Evolutionary conservation across 2,113 vertebrate genomes (phyloP).

Genomic region (Sarotherodon lohbergeri): DNA sequence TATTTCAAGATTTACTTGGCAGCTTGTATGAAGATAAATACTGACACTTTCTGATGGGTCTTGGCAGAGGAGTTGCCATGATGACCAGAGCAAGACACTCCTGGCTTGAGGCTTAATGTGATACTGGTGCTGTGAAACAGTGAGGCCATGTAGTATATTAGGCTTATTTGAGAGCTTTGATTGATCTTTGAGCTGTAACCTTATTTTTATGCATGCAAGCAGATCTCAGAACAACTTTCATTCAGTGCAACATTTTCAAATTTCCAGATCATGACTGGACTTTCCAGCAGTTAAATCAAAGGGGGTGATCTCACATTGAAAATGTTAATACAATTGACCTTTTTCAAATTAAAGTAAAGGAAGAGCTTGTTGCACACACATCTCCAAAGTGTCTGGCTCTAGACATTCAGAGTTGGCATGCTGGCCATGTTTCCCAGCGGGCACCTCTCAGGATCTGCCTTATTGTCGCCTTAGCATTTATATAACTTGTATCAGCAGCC

Average conservation of each 20-base stretch:
- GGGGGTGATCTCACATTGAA: neutral
- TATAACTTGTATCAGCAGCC: slow-evolving; percentile 47
- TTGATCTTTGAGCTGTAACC: neutral
- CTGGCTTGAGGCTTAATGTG: neutral
- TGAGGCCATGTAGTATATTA: neutral
- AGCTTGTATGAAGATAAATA: neutral
- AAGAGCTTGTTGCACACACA: neutral
- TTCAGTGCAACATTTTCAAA: neutral
- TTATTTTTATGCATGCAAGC: neutral
- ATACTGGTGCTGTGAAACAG: neutral
- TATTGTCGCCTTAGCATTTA: slow-evolving; percentile 33
- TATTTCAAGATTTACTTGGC: neutral
- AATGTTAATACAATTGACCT: neutral
- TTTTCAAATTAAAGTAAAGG: neutral
- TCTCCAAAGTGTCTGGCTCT: neutral
- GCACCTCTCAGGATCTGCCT: slow-evolving; percentile 43
- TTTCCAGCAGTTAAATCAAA: neutral
- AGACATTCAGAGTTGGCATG: neutral
- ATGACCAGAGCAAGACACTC: neutral
- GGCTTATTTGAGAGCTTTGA: neutral
- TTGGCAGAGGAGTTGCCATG: neutral
- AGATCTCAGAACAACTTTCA: neutral
- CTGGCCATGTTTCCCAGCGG: neutral
- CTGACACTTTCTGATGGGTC: neutral
- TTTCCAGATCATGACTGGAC: neutral